These are phyloP conservation scores for Peribatodes rhomboidaria DNA, from an alignment of 2,888 invertebrate species.

Conservation along the genomic window DNA sequence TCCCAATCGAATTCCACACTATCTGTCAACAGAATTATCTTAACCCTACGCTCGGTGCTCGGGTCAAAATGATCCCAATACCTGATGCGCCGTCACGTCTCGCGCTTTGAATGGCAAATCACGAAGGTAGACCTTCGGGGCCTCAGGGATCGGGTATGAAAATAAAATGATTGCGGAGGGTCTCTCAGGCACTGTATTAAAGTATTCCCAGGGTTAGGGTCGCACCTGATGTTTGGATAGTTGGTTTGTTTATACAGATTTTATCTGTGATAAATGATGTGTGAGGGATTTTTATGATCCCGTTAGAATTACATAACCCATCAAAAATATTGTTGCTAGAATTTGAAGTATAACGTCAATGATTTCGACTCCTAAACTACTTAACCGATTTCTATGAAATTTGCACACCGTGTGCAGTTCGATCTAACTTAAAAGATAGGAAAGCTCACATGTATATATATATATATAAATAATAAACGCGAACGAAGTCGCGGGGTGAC, in stretches of 20 bases:
- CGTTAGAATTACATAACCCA: conserved; percentile 25
- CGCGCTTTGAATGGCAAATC: conserved; percentile 84
- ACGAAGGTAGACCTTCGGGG: conserved; percentile 83
- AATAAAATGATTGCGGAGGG: conserved; percentile 85
- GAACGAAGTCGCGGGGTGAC: too few species aligned
- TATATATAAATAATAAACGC: too few species aligned
- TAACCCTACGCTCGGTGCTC: conserved; percentile 63
- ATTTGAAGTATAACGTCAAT: not conserved
- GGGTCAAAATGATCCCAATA: conserved; percentile 67
- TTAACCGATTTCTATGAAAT: too few species aligned
- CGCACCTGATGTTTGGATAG: conserved; percentile 80
- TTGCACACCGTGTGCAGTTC: too few species aligned
- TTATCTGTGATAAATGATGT: conserved; percentile 66
- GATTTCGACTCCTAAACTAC: too few species aligned
- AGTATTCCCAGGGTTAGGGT: conserved; percentile 77
- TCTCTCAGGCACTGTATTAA: conserved; percentile 75
- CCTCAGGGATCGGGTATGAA: conserved; percentile 80
- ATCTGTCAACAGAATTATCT: conserved; percentile 81
- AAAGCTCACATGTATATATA: too few species aligned
- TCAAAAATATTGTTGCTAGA: not conserved
- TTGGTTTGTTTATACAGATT: conserved; percentile 71
- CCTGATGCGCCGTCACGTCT: conserved; percentile 78
- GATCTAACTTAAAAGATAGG: too few species aligned
- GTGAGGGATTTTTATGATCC: conserved; percentile 39
- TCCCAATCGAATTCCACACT: conserved; percentile 66